These are phyloP conservation scores for Sterrhoptilus dennistouni DNA, from an alignment of 2,113 vertebrate species.

Conservation along the genomic window DNA sequence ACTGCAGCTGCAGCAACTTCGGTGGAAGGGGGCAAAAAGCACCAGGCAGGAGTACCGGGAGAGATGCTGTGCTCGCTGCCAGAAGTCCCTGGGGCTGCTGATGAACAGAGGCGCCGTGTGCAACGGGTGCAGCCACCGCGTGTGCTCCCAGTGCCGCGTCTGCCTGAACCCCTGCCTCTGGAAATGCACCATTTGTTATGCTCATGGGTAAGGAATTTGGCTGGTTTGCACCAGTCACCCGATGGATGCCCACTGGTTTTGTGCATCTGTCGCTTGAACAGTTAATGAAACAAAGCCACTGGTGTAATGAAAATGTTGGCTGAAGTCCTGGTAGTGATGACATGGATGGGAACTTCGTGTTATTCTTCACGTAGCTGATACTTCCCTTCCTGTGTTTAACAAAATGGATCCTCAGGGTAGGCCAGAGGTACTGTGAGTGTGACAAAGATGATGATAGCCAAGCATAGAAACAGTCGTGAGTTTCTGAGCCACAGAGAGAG, in stretches of 20 bases:
- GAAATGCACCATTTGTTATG: slow-evolving; percentile 89
- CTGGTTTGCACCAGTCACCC: too few relatives aligned
- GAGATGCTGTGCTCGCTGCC: slow-evolving; percentile 86
- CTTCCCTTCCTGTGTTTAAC: not conserved
- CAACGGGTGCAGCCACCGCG: slow-evolving; percentile 87
- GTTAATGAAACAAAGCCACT: not conserved
- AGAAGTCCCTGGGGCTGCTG: slow-evolving; percentile 77
- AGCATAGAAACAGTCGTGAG: accelerated
- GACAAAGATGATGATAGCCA: not conserved
- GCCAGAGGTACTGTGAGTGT: not conserved
- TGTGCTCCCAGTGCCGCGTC: slow-evolving; percentile 84
- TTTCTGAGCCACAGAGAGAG: not conserved
- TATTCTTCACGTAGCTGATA: not conserved
- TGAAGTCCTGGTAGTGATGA: not conserved
- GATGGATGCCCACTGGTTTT: not conserved
- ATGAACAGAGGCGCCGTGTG: slow-evolving; percentile 86
- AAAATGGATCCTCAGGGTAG: not conserved
- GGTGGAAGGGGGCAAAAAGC: slow-evolving; percentile 73
- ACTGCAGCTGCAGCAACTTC: slow-evolving; percentile 81
- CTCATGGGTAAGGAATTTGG: slow-evolving; percentile 77
- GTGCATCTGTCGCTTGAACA: not conserved
- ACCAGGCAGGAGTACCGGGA: slow-evolving; percentile 61
- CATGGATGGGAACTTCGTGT: not conserved
- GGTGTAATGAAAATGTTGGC: not conserved
- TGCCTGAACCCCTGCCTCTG: slow-evolving; percentile 66